Base-by-base conservation (phyloP, 2,113 vertebrate genomes). In the Campylomormyrus numenius region DNA sequence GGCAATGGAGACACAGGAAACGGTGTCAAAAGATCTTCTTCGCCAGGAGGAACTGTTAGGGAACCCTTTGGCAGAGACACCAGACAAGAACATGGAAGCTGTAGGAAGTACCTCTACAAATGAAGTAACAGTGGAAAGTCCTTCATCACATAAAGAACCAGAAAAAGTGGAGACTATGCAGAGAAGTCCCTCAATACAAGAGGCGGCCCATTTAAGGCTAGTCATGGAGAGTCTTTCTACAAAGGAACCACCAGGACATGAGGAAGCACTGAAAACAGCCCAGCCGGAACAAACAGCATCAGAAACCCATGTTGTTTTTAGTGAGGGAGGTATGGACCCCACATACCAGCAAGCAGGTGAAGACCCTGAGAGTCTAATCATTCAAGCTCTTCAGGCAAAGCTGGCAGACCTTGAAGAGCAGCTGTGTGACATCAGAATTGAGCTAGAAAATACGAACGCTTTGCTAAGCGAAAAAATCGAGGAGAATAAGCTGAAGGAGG, bases 401-500 rank as follows among this genome's bases (percentile, higher is more conserved):
- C 89, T 98, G n/a, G 93, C 91, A 6, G 91, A 85, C 86, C 94
- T 99, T 35, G 96, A 98, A 92, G 91, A 94, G 70, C 95, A 97
- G 91, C 93, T 99, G 91, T 94, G 92, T 83, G 93, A 94, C 87
- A 96, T 97, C 91, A 97, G 93, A 13, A 92, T 95, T 90, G 97
- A 99, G 89, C 94, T 98, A 0, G 94, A 96, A 85, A 95, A 90
- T 91, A 95, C 97, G 48, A 96, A 94, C 88, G 89, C 89, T 7
- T 92, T 96, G 91, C 92, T 99, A 88, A 94, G 94, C 90, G 94
- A 95, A 90, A 97, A 98, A 92, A 93, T 96, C 45, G 94, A 96
- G 1, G 97, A 97, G 88, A 96, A 97, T 91, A 95, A 95, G 92
- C 91, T 94, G 88, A 98, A 97, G 87, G 97, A 97, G 77, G 95